These are phyloP conservation scores for Actenoides hombroni DNA, from an alignment of 2,113 vertebrate species.

Conservation along the genomic window DNA sequence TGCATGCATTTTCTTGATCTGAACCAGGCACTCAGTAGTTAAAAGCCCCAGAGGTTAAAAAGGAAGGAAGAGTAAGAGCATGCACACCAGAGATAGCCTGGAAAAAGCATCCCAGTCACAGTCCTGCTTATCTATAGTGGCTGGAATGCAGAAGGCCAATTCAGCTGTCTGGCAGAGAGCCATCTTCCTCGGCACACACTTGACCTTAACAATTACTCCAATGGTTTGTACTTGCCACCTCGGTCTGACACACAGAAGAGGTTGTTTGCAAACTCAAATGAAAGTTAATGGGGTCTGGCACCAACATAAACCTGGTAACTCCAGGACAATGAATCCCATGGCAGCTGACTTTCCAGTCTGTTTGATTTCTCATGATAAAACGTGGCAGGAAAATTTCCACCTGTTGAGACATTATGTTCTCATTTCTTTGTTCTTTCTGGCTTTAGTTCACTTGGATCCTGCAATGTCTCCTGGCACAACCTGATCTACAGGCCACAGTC, in stretches of 20 bases:
- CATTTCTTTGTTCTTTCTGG: conserved; percentile 51
- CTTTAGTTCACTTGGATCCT: neutral
- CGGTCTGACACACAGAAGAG: neutral
- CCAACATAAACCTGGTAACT: neutral
- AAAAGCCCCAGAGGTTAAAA: neutral
- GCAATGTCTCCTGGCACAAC: neutral
- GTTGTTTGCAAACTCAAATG: conserved; percentile 26
- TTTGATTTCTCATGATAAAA: conserved; percentile 41
- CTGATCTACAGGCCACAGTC: neutral
- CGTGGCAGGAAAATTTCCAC: conserved; percentile 42
- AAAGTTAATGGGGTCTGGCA: conserved; percentile 44
- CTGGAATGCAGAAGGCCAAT: conserved; percentile 25
- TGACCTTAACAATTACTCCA: conserved; percentile 45
- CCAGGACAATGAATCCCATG: fast-evolving
- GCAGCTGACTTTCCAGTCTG: neutral
- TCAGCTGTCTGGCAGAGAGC: conserved; percentile 5
- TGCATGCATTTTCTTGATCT: neutral
- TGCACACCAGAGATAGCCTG: neutral
- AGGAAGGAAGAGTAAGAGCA: neutral
- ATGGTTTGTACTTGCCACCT: conserved; percentile 25
- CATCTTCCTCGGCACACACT: neutral
- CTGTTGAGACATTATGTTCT: conserved; percentile 50
- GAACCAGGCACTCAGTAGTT: neutral
- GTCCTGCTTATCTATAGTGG: neutral
- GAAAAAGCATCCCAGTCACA: neutral